A percentile compares a stretch with the other conserved stretches of the same genome.
phyloP scores from a whole-genome alignment of 2,113 vertebrate genomes.

The Melanostigma gelatinosum region DNA sequence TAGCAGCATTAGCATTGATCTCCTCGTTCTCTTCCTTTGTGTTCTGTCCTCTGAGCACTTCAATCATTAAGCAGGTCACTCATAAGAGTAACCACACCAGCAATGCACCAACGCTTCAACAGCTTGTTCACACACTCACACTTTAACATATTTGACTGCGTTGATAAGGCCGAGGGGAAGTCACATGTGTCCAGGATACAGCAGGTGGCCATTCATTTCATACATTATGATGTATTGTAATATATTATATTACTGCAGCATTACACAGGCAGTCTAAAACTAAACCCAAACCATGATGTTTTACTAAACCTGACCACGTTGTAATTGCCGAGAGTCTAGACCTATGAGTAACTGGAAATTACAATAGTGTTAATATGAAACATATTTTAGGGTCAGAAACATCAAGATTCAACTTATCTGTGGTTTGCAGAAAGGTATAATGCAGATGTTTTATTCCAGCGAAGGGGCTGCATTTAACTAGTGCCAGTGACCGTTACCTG shows the following conservation, averaged over 20 bases:
- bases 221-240: not conserved
- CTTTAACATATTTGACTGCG: constrained; percentile 30
- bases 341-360: not conserved
- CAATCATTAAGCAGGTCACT: constrained; percentile 1
- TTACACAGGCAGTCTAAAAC: not conserved
- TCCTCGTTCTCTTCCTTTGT: not conserved
- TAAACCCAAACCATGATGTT: no score
- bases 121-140: not conserved
- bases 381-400: not conserved
- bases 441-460: no score
- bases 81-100: constrained; percentile 15
- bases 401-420: not conserved
- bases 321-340: no score
- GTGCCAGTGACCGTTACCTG: no score
- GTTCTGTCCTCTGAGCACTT: not conserved
- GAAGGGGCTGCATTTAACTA: no score
- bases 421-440: not conserved
- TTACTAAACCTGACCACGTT: no score
- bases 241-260: not conserved
- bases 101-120: not conserved
- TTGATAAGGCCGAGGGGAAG: constrained; percentile 35
- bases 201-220: not conserved
- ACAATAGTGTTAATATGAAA: not conserved
- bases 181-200: constrained; percentile 22
- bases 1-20: not conserved